These are phyloP conservation scores for Eulemur mongoz DNA, from an alignment of 2,797 vertebrate species.

Conservation along the genomic window DNA sequence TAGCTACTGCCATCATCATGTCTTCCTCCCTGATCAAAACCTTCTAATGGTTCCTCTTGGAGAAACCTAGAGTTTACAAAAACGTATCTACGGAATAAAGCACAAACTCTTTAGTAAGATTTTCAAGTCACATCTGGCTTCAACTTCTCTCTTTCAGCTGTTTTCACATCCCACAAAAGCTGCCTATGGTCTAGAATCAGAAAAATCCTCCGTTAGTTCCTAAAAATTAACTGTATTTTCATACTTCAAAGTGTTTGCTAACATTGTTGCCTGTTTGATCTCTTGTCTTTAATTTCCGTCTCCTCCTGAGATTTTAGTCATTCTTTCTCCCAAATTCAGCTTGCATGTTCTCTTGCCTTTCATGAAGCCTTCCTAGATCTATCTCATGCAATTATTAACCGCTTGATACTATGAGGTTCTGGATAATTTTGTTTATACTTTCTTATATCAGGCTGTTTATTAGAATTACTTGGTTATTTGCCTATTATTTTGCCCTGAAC, in stretches of 20 bases:
- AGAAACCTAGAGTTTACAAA: too few relatives aligned
- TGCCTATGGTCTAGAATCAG: neutral
- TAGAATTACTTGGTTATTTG: neutral
- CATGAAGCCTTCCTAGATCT: neutral
- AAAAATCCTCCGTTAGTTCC: neutral
- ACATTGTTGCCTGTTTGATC: neutral
- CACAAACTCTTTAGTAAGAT: too few relatives aligned
- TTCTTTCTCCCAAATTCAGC: conserved; percentile 31
- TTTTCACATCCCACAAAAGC: neutral
- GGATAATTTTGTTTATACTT: neutral
- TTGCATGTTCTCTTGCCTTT: neutral
- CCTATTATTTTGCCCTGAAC: neutral
- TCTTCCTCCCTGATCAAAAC: too few relatives aligned
- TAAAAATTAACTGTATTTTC: conserved; percentile 31
- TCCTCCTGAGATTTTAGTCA: neutral
- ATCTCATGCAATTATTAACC: neutral
- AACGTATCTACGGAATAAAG: too few relatives aligned
- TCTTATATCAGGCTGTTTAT: neutral
- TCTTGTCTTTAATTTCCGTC: neutral
- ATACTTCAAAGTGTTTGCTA: neutral
- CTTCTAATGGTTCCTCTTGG: too few relatives aligned
- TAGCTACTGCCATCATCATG: too few relatives aligned
- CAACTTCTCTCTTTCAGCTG: too few relatives aligned
- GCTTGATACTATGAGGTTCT: neutral
- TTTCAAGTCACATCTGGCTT: too few relatives aligned